Percentiles rank a stretch among this genome's conserved stretches.
Conservation (phyloP, 2,797 vertebrate genomes). For the Chloroceryle inda region DNA sequence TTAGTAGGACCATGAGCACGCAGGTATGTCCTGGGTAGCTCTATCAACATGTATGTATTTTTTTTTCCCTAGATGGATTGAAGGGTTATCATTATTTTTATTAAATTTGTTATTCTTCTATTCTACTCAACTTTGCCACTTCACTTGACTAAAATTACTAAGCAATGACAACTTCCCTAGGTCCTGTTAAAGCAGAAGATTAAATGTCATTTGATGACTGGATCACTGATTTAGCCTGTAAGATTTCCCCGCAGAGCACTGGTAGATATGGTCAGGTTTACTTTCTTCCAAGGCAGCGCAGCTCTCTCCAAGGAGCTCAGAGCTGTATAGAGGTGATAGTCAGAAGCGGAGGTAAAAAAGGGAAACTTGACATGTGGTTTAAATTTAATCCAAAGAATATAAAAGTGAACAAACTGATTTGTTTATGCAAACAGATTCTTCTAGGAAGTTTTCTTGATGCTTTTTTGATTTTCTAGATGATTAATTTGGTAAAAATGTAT, state of each 20-base stretch:
- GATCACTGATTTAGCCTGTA: not conserved
- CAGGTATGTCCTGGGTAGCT: not conserved
- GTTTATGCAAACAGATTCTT: not conserved
- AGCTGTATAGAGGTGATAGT: not conserved
- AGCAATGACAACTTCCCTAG: not conserved
- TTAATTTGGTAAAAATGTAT: not conserved
- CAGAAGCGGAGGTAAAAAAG: not conserved
- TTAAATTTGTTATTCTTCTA: not conserved
- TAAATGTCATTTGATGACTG: not conserved
- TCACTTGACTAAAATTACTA: conserved; percentile 7
- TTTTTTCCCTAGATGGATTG: not conserved
- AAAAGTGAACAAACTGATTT: not conserved
- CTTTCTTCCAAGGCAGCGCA: not conserved
- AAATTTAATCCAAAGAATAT: not conserved
- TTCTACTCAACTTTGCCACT: not conserved
- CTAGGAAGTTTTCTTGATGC: not conserved
- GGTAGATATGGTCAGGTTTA: not conserved
- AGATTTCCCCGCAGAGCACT: not conserved
- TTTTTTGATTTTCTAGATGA: not conserved
- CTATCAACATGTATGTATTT: not conserved
- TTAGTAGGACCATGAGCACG: not conserved
- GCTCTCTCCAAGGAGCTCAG: not conserved
- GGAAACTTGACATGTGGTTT: not conserved
- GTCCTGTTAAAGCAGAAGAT: not conserved
- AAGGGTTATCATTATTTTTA: not conserved